Base-by-base conservation (phyloP, 2,113 vertebrate genomes). In the Poeciliopsis turrubarensis region DNA sequence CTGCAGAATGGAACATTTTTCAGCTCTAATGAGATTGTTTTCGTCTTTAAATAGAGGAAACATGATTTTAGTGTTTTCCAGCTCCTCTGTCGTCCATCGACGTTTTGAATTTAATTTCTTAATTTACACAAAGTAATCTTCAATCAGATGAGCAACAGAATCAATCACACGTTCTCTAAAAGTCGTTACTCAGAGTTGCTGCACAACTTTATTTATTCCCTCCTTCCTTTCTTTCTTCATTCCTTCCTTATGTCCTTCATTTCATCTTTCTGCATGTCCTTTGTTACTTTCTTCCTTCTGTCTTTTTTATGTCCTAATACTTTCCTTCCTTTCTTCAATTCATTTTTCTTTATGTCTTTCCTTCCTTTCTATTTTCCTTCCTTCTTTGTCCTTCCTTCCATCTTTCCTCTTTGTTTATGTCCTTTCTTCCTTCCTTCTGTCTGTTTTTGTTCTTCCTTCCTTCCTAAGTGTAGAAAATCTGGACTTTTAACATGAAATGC, bases 21-120 rank as follows among this genome's bases (percentile, higher is more conserved):
- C 39, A 75, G 62, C 65, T 32, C 64, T 34, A 37, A 62, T 85
- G 44, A 29, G 60, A 72, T 65, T 62, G n/a, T 34, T 32, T 74
- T 62, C 14, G 22, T 5, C 41, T 62, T 61, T 31, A 60, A 6
- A 64, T 15, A 66, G 54, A 31, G 29, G 29, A 5, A 11, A 9
- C 44, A 7, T 19, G 1, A 22, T 19, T 63, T 63, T 62, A 7
- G 30, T 76, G 34, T 47, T 47, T 32, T 54, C 25, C 69, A 60
- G 39, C 34, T 30, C 39, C 31, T 31, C 57, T 29, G 60, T 4
- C 26, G 27, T 41, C 73, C 26, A 60, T 67, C 66, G 39, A 1
- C 37, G 13, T 29, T 25, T 73, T 51, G 29, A 37, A 25, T 47
- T 67, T 5, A 47, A 60, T 75, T 30, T 54, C 27, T 44, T 19